Base-by-base conservation (phyloP, 2,113 vertebrate genomes). In the Struthio camelus region DNA sequence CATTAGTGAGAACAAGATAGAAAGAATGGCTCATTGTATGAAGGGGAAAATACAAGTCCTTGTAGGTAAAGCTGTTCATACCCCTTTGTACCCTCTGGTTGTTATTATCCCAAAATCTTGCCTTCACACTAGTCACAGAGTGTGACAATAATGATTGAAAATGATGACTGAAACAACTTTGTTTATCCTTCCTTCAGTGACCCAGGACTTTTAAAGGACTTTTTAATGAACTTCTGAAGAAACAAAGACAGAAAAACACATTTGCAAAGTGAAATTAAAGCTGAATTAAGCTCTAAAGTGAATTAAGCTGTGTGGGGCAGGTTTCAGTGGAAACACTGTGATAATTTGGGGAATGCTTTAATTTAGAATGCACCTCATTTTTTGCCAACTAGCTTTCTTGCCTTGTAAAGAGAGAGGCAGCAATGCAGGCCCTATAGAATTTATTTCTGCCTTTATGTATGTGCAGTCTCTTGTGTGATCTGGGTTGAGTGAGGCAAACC, bases 1-100 rank as follows among this genome's bases (percentile, higher is more conserved):
- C 16, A 14, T 0, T 44, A 16, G 3, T 12, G 40, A 20, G 13
- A 36, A 48, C 3, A 4, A 54, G 5, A 23, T 44, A 24, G 3
- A 54, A 23, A 38, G 5, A 78, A 66, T 27, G 1, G 16, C 20
- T 46, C 16, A 2, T n/a, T n/a, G 22, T 32, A 0, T 28, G 19
- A 22, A 82, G 5, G 24, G 2, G 6, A 81, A 36, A 87, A 32
- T 1, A 3, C 36, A 70, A 36, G 7, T 59, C 30, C 25, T 72
- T 73, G 22, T 23, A 73, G 30, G 13, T 4, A 36, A 28, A 71
- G 25, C 64, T 2, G 8, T 76, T 28, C 7, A 23, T 36, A 40
- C 3, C 0, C 5, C 25, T 65, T 28, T 48, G 2, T 22, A 25
- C 20, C 0, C 9, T 2, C 8, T 58, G 7, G 2, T 10, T 36